These are phyloP conservation scores for Neosilurus hyrtlii DNA, from an alignment of 2,797 vertebrate species.

Conservation along the genomic window DNA sequence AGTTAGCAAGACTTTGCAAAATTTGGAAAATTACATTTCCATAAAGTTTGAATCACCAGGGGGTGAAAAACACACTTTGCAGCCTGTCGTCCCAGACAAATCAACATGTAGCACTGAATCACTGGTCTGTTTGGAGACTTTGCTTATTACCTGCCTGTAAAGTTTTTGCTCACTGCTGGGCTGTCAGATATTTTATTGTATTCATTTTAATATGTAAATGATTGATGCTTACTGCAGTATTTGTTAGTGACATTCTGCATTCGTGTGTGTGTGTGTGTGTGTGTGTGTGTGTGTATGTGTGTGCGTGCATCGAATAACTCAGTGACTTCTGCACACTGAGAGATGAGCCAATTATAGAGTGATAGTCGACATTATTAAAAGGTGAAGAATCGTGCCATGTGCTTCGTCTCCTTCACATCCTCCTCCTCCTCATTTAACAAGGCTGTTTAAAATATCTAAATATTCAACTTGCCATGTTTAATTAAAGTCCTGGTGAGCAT, in stretches of 20 bases:
- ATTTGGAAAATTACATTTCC: not conserved
- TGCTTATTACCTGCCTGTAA: not conserved
- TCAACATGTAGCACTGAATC: not conserved
- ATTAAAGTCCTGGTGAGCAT: conserved; percentile 23
- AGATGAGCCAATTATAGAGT: not conserved
- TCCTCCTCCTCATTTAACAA: not conserved
- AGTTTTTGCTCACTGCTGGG: not conserved
- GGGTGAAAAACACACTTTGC: not conserved
- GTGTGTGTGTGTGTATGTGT: not conserved
- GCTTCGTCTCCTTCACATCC: not conserved
- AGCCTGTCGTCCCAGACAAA: not conserved
- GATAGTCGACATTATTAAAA: not conserved
- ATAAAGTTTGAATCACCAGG: not conserved
- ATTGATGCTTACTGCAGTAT: not conserved
- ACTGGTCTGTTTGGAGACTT: not conserved
- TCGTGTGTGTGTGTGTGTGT: not conserved
- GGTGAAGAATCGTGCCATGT: not conserved
- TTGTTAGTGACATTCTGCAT: not conserved
- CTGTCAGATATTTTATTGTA: not conserved
- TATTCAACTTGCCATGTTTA: conserved; percentile 19
- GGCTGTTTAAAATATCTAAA: not conserved
- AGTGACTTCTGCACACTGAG: not conserved
- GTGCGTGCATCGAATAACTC: not conserved
- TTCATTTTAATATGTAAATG: not conserved
- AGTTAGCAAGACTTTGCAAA: not conserved